A percentile compares a stretch with the other conserved stretches of the same genome.
Evolutionary conservation across 2,888 invertebrate genomes (phyloP).

Genomic region (Cepaea hortensis): DNA sequence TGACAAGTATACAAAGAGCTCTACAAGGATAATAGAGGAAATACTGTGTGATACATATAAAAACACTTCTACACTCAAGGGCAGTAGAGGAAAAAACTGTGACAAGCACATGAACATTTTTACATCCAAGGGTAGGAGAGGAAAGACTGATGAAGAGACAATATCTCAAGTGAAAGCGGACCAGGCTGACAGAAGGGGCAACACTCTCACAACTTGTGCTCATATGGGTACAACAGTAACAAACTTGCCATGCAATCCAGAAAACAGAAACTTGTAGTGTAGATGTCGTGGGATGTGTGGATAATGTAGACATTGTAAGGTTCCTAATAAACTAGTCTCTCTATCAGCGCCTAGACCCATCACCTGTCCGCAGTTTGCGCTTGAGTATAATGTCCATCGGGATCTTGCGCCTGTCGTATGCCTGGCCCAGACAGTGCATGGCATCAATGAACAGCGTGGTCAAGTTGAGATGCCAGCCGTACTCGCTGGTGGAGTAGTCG

Average conservation of each 20-base stretch:
- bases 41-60: no score
- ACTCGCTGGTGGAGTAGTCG: constrained; percentile 93
- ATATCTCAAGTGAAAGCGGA: no score
- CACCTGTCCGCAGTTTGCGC: constrained; percentile 50
- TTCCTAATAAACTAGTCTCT: not conserved
- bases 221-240: not conserved
- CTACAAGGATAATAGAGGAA: no score
- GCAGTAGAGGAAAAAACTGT: no score
- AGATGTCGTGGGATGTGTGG: not conserved
- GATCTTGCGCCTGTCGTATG: constrained; percentile 83
- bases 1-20: no score
- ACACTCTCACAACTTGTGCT: no score
- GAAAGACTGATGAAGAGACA: no score
- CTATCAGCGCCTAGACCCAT: constrained; percentile 28
- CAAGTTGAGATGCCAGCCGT: constrained; percentile 84
- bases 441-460: constrained; percentile 88
- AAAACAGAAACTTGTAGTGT: not conserved
- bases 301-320: not conserved
- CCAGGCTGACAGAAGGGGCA: no score
- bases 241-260: not conserved
- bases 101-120: no score
- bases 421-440: constrained; percentile 89
- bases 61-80: no score
- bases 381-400: constrained; percentile 46
- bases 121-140: no score